Evolutionary conservation across 2,113 vertebrate genomes (phyloP).

Genomic region (Dipodomys merriami): DNA sequence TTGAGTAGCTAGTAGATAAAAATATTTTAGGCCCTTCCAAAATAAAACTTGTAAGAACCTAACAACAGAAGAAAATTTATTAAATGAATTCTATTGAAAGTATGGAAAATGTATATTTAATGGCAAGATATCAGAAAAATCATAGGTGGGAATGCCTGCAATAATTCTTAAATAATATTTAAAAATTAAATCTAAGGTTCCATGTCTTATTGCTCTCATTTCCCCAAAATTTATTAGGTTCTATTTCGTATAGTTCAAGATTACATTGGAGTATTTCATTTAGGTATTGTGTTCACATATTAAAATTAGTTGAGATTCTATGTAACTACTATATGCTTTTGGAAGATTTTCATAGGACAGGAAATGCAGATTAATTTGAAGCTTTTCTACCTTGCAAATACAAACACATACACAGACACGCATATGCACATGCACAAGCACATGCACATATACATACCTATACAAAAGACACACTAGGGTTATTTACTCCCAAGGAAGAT

Average conservation of each 20-base stretch:
- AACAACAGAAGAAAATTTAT: background rate
- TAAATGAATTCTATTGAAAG: slow-evolving; percentile 19
- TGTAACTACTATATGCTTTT: background rate
- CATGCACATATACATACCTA: background rate
- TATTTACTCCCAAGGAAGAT: background rate
- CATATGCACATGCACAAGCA: too few species aligned
- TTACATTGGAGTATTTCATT: background rate
- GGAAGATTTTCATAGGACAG: background rate
- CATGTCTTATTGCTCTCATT: background rate
- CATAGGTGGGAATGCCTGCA: background rate
- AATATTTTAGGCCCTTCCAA: background rate
- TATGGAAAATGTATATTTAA: background rate
- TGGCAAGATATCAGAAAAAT: background rate
- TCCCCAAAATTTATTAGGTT: background rate
- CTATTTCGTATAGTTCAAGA: background rate
- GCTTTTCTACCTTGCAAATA: background rate
- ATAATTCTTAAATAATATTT: background rate
- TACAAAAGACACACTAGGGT: background rate
- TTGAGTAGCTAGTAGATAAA: background rate
- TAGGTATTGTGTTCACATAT: background rate
- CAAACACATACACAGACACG: too few species aligned
- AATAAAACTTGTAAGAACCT: background rate
- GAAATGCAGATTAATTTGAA: background rate
- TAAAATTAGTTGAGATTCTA: background rate
- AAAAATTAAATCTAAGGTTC: background rate